A percentile compares a stretch with the other conserved stretches of the same genome.
phyloP scores from a whole-genome alignment of 2,113 vertebrate species.

The Chauna torquata region DNA sequence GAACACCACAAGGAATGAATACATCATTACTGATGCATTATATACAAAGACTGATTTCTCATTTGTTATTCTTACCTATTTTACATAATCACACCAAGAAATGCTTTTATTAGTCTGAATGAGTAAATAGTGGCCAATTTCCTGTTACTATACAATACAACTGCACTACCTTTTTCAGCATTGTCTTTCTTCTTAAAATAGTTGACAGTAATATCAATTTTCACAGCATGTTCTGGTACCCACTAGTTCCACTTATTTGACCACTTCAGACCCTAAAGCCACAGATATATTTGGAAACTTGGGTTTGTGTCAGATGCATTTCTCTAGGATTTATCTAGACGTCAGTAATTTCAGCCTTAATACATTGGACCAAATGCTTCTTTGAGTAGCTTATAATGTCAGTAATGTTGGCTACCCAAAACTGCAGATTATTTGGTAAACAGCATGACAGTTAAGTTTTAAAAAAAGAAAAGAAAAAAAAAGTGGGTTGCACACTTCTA shows the following conservation, averaged over 20 bases:
- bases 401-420: not conserved
- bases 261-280: not conserved
- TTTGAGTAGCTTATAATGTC: not conserved
- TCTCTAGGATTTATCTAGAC: not conserved
- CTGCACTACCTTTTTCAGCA: not conserved
- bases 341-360: not conserved
- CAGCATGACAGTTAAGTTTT: not conserved
- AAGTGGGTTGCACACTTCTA: not conserved
- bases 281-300: not conserved
- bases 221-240: not conserved
- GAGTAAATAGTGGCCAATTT: not conserved
- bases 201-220: not conserved
- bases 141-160: not conserved
- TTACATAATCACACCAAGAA: not conserved
- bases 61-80: not conserved
- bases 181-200: not conserved
- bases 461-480: not conserved
- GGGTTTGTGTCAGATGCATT: not conserved
- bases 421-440: not conserved
- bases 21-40: not conserved
- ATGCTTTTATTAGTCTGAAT: not conserved
- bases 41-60: not conserved
- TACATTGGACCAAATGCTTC: not conserved
- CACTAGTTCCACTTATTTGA: not conserved
- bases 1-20: not conserved